These are phyloP conservation scores for Anolis carolinensis DNA, from an alignment of 2,113 vertebrate species.

Conservation along the genomic window DNA sequence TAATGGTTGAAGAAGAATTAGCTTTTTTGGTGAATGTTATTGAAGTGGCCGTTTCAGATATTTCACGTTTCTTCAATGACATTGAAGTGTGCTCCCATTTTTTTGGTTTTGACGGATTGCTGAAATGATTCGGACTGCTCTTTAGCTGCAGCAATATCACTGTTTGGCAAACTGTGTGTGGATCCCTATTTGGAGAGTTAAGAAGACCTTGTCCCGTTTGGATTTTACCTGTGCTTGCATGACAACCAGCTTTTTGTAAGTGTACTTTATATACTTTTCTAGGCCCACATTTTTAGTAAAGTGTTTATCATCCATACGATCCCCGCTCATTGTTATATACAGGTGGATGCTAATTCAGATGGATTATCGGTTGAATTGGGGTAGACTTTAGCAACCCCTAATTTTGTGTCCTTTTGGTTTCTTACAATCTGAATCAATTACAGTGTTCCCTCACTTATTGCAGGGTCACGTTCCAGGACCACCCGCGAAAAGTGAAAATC, in stretches of 20 bases:
- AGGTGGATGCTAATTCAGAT: neutral
- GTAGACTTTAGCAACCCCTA: neutral
- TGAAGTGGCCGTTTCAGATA: neutral
- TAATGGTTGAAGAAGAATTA: neutral
- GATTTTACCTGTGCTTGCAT: neutral
- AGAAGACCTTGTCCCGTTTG: neutral
- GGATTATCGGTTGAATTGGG: too few relatives aligned
- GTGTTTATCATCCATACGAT: neutral
- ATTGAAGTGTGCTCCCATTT: neutral
- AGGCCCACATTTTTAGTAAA: neutral
- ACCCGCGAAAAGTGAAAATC: too few relatives aligned
- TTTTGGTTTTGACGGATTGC: neutral
- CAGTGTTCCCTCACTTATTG: too few relatives aligned
- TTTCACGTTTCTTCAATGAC: neutral
- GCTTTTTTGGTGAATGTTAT: neutral
- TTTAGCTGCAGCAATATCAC: neutral
- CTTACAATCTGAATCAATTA: neutral
- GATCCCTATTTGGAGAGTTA: too few relatives aligned
- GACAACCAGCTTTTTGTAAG: neutral
- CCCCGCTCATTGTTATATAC: neutral
- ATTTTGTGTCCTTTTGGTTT: neutral
- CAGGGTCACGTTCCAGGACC: too few relatives aligned
- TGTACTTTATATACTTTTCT: neutral
- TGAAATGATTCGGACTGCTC: too few relatives aligned
- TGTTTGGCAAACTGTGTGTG: neutral